Conservation (phyloP, 2,797 vertebrate species). For the Acanthiza pusilla region DNA sequence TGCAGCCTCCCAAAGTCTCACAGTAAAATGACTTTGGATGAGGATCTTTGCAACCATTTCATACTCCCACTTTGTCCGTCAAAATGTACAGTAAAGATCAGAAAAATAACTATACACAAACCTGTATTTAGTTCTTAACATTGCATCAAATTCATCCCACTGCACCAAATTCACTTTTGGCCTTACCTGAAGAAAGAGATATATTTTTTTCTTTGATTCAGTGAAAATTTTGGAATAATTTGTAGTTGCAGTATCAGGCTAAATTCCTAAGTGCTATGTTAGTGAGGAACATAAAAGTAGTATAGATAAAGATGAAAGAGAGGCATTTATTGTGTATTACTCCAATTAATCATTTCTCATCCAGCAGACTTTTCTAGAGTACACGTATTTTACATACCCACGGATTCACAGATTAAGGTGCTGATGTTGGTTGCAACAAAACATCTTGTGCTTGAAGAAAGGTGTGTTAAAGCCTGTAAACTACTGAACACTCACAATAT, state of each 20-base stretch:
- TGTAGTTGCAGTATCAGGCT: neutral
- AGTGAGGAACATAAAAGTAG: neutral
- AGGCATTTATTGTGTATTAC: neutral
- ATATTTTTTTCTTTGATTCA: neutral
- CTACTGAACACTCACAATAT: neutral
- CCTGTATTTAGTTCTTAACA: neutral
- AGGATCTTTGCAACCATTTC: neutral
- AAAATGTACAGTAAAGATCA: neutral
- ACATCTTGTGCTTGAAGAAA: neutral
- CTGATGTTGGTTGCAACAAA: neutral
- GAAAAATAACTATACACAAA: neutral
- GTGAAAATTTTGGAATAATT: neutral
- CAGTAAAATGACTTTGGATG: neutral
- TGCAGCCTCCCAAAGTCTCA: neutral
- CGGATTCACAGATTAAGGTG: neutral
- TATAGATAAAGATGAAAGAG: neutral
- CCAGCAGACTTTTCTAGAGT: neutral
- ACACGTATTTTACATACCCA: neutral
- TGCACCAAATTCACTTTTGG: neutral
- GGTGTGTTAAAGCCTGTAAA: neutral
- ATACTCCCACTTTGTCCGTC: neutral
- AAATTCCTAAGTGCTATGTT: neutral
- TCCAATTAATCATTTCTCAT: neutral
- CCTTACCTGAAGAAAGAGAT: neutral
- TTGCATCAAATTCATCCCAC: neutral